Percentiles rank a stretch among this genome's conserved stretches.
Evolutionary conservation across 1,140 invertebrate genomes (phyloP).

Genomic region (Zaprionus gabonicus): DNA sequence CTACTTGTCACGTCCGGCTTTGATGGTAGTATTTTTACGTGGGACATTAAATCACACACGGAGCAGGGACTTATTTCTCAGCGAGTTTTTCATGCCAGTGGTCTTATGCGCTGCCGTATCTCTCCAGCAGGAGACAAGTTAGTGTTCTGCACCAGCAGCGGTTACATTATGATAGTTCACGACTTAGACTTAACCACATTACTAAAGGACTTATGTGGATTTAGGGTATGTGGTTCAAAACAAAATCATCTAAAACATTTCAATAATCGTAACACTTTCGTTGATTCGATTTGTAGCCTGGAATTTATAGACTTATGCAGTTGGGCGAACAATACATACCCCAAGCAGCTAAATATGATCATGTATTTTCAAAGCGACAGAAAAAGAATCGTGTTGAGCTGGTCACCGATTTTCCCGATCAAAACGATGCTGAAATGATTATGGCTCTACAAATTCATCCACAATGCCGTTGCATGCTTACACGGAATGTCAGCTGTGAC

Average conservation of each 20-base stretch:
- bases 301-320: conserved; percentile 95
- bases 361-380: conserved; percentile 90
- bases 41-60: conserved; percentile 96
- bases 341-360: conserved; percentile 90
- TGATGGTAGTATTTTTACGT: conserved; percentile 96
- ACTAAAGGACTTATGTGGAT: conserved; percentile 92
- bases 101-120: conserved; percentile 94
- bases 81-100: conserved; percentile 90
- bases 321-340: conserved; percentile 92
- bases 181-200: conserved; percentile 93
- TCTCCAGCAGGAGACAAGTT: conserved; percentile 94
- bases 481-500: conserved; percentile 93
- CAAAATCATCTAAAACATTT: not conserved
- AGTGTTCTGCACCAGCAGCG: conserved; percentile 95
- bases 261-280: not conserved
- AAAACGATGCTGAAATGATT: conserved; percentile 95
- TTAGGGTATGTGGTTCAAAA: conserved; percentile 87
- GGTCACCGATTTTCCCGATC: conserved; percentile 93
- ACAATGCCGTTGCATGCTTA: conserved; percentile 94
- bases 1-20: conserved; percentile 95
- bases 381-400: conserved; percentile 94
- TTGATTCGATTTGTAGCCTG: conserved; percentile 88
- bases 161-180: conserved; percentile 95
- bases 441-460: conserved; percentile 95
- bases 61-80: conserved; percentile 92